A percentile compares a stretch with the other conserved stretches of the same genome.
These are phyloP conservation scores for Procambarus virginalis DNA, from an alignment of 1,140 invertebrate species.

Conservation along the genomic window DNA sequence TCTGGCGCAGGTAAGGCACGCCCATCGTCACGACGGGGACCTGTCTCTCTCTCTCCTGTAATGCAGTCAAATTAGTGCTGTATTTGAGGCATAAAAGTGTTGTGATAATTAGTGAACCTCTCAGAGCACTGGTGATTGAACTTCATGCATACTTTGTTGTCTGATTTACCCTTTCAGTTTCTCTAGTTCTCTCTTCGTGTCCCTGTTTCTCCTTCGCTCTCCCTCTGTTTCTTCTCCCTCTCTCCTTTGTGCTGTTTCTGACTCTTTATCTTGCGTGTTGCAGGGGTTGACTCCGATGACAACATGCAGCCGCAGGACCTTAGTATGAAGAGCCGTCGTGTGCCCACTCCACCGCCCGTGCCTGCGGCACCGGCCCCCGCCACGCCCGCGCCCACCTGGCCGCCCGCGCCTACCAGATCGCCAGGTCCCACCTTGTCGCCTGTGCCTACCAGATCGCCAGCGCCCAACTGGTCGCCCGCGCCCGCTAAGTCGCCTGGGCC, in stretches of 20 bases:
- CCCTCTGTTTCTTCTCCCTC: no score
- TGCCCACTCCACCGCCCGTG: not conserved
- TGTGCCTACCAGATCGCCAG: not conserved
- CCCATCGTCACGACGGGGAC: no score
- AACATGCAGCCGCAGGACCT: conserved; percentile 59
- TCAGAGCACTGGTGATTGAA: no score
- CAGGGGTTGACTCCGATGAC: conserved; percentile 41
- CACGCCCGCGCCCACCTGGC: not conserved
- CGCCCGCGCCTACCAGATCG: not conserved
- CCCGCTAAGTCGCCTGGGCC: not conserved
- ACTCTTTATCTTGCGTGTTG: not conserved
- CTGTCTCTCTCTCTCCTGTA: no score
- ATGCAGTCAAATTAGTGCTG: no score
- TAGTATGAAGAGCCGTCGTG: conserved; percentile 56
- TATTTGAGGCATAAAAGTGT: no score
- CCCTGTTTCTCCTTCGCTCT: no score
- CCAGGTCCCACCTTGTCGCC: not conserved
- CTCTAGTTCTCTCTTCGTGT: no score
- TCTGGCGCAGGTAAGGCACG: conserved; percentile 20
- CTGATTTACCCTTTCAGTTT: no score
- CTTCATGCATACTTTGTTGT: no score
- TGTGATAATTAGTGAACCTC: no score
- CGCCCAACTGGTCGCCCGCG: not conserved
- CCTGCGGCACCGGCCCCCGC: not conserved
- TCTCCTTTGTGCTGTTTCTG: no score